phyloP scores from a whole-genome alignment of 2,888 invertebrate species.

The Noctua pronuba region DNA sequence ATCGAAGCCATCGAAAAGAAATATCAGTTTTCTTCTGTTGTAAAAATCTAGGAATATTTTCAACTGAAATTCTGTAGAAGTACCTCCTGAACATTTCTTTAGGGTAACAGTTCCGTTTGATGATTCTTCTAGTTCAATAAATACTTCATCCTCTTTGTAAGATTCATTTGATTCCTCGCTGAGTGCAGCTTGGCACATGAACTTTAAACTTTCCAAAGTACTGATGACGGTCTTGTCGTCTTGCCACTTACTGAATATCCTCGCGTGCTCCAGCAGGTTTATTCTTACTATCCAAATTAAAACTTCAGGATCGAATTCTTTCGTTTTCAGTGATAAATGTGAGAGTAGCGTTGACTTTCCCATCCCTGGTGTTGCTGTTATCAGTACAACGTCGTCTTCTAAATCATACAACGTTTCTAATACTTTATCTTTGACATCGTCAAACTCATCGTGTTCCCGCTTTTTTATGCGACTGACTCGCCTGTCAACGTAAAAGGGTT shows the following conservation, averaged over 20 bases:
- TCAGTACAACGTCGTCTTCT: conserved; percentile 22
- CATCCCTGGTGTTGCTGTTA: conserved; percentile 54
- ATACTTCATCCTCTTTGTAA: neutral
- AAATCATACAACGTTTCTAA: conserved; percentile 6
- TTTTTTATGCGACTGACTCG: conserved; percentile 3
- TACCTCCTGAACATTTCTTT: neutral
- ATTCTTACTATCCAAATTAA: conserved; percentile 60
- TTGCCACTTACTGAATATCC: conserved; percentile 44
- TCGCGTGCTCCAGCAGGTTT: conserved; percentile 39
- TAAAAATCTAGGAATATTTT: conserved; percentile 52
- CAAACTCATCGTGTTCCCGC: neutral
- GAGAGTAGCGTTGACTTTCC: conserved; percentile 53
- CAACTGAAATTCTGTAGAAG: conserved; percentile 21
- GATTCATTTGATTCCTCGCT: neutral
- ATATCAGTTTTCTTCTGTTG: conserved; percentile 15
- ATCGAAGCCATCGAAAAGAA: conserved; percentile 35
- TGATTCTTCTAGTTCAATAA: conserved; percentile 14
- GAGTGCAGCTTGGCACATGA: conserved; percentile 16
- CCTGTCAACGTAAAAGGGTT: conserved; percentile 38
- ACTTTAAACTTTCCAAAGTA: conserved; percentile 15
- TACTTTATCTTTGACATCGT: conserved; percentile 6
- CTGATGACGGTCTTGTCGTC: neutral
- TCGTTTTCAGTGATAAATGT: conserved; percentile 39
- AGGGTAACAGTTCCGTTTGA: neutral
- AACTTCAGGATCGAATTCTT: conserved; percentile 23